Percentiles rank a stretch among this genome's conserved stretches.
Evolutionary conservation across 1,140 invertebrate species (phyloP).

Genomic region (Myzus persicae): DNA sequence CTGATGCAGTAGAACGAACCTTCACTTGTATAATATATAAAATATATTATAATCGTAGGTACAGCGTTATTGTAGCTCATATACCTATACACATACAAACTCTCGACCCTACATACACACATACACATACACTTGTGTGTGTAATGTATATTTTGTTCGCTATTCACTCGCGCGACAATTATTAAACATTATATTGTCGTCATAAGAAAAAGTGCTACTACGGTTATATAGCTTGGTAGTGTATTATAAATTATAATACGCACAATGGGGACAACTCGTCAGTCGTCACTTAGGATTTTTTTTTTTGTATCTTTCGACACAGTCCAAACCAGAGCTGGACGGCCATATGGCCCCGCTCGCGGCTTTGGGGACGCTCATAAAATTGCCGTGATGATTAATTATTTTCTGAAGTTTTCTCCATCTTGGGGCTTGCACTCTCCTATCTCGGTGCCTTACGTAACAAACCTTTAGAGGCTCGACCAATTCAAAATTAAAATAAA

Average conservation of each 20-base stretch:
- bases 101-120: not conserved
- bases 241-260: not conserved
- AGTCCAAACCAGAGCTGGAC: not conserved
- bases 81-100: too few species aligned
- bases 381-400: not conserved
- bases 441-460: too few species aligned
- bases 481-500: not conserved
- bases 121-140: not conserved
- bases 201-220: not conserved
- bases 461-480: not conserved
- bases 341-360: not conserved
- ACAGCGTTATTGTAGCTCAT: not conserved
- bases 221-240: not conserved
- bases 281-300: not conserved
- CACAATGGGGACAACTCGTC: not conserved
- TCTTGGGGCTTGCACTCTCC: not conserved
- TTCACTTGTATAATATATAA: not conserved
- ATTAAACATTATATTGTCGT: not conserved
- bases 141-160: not conserved
- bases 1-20: not conserved
- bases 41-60: not conserved
- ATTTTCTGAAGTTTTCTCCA: not conserved
- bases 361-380: not conserved
- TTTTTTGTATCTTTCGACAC: slow-evolving; percentile 11
- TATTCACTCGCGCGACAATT: not conserved